Base-by-base conservation (phyloP, 2,888 invertebrate species). In the Epicampocera succincta region DNA sequence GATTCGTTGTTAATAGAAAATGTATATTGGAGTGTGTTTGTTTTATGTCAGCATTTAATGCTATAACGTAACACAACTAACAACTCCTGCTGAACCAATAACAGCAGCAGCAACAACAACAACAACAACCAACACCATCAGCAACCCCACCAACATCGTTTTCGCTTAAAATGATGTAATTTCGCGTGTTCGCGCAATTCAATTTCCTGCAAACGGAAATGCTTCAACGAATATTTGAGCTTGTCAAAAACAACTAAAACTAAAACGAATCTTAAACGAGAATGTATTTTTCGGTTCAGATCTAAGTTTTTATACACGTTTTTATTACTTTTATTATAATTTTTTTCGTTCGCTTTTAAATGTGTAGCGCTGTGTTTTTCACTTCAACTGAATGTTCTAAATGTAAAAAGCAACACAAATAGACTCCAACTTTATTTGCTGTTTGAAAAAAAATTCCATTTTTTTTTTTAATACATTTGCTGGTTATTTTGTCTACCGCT, bases 151-250 rank as follows among this genome's bases (percentile, higher is more conserved):
- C 33, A 74, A 69, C 71, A 69, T 68, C 68, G 46, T 69, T 71
- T 75, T 75, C 80, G 86, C 83, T 87, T 86, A 85, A 86, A 88
- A 88, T 88, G 88, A 87, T 88, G 88, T 88, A 88, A 88, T 88
- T 88, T 89, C 88, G 88, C 88, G 88, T 89, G 88, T 85, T 88
- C 87, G 86, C 87, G 88, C 88, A 88, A 88, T 88, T 88, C 88
- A 88, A 88, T 88, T 89, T 88, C 89, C 88, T 88, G 89, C 84
- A 85, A 85, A 82, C 88, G 88, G 88, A 88, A 88, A 87, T 86
- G 86, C 77, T 86, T 85, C 87, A 87, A 75, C 84, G 84, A 84
- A 85, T 83, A 84, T 84, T 84, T 84, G 84, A 77, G 85, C 84
- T 85, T 85, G 84, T 84, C 84, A 84, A 85, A 84, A 83, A 69